Evolutionary conservation across 2,797 vertebrate species (phyloP), one percentile per base, ranked within the genome.

Genomic region (Microctenopoma lineatum): DNA sequence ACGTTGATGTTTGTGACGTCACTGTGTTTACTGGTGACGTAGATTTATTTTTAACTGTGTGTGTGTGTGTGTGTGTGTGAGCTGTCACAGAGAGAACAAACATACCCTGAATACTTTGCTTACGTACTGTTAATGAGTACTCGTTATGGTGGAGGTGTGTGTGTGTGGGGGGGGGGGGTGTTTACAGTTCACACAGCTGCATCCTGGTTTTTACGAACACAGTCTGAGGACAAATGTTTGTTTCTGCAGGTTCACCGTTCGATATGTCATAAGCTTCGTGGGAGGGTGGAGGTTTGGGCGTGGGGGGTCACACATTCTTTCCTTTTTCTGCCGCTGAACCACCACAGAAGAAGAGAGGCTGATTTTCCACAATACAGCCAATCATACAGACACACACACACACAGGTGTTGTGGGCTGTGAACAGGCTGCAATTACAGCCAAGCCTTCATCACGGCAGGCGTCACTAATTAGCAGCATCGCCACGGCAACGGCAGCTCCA

Each of bases 381-480:
- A 60, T 64, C 65, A 58, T 4, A 71, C 10, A 62, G 53, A 51
- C 50, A 46, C 27, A 29, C 27, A 29, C 27, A 61, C 7, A 29
- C 44, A 21, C 67, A 73, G 67, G 71, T 75, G 68, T 53, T 69
- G 14, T 41, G 13, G 54, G 41, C 41, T 69, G 27, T 50, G 34
- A 68, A 45, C 58, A 66, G 34, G 18, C 60, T 54, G 58, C 26
- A 52, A 70, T 75, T 79, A 63, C 48, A 65, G 7, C 18, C 46
- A 0, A 60, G 45, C 41, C 46, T 60, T 81, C 73, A 69, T 70
- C 68, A 44, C 63, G 70, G 66, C 67, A 64, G 68, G 67, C 11
- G 4, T 50, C 66, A 51, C 54, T 68, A 80, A 85, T 84, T 82
- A 78, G 53, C 51, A 26, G 26, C 55, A 47, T 86, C 66, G 38